A percentile compares a stretch with the other conserved stretches of the same genome.
These are phyloP conservation scores for Ctenodactylus gundi DNA, from an alignment of 2,113 vertebrate species.

Conservation along the genomic window DNA sequence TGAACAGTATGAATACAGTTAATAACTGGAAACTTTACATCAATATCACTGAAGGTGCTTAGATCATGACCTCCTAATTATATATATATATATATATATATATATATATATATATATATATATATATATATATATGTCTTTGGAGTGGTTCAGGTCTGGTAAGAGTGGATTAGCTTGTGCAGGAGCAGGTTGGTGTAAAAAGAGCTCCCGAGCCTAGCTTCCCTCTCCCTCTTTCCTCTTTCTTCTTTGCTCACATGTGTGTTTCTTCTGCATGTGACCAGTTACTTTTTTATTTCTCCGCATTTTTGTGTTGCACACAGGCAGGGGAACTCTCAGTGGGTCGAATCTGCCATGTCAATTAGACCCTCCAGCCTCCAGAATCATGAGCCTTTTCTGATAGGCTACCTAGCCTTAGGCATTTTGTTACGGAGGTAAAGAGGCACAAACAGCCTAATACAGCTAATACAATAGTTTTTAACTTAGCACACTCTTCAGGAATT, in stretches of 20 bases:
- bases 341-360: neutral
- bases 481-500: neutral
- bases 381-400: neutral
- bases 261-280: neutral
- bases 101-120: too few species aligned
- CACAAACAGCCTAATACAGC: neutral
- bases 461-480: too few species aligned
- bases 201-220: neutral
- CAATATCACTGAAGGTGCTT: neutral
- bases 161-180: neutral
- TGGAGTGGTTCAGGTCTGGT: neutral
- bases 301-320: neutral
- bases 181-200: neutral
- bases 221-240: neutral
- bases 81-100: too few species aligned
- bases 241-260: neutral
- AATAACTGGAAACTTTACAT: neutral
- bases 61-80: too few species aligned
- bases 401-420: neutral
- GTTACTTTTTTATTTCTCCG: neutral
- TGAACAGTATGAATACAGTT: neutral
- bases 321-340: accelerated
- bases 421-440: neutral
- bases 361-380: neutral
- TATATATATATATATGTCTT: too few species aligned